Base-by-base conservation (phyloP, 2,113 vertebrate genomes). In the Alligator mississippiensis region DNA sequence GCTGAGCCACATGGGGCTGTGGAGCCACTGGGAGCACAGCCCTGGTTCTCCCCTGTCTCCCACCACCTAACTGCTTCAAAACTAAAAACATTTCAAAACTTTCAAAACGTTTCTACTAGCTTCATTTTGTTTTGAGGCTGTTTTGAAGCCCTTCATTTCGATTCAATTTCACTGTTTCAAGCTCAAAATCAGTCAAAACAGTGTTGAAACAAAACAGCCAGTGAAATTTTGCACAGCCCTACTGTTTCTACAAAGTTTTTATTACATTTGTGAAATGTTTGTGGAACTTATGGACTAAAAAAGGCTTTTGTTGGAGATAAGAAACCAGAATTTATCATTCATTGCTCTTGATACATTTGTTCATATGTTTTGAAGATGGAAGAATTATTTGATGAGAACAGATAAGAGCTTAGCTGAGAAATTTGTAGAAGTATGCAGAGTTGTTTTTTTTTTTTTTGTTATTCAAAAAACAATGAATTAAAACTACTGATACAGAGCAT, bases 291-390 rank as follows among this genome's bases (percentile, higher is more conserved):
- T 34, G 57, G 59, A 85, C 47, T 88, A 58, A 84, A 93, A 79
- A 62, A 64, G 9, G 68, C 11, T 24, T 54, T 34, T 55, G 21
- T 84, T 87, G 88, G 19, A 96, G 85, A 92, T 93, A 96, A 94
- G 90, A 87, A 79, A 77, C 92, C 68, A 34, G 30, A 21, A 87
- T 90, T 96, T 94, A 94, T 95, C 95, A 96, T 95, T 96, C 96
- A 95, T 93, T 78, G 30, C 47, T 96, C 58, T 78, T 82, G 93
- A 96, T 94, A 92, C 80, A 90, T 92, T 97, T 96, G 90, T 95
- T 96, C 95, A 64, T 96, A 77, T 84, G 80, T 94, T 90, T 84
- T 93, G 78, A 95, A 92, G 78, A 87, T 77, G 78, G 75, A 89
- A 95, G 95, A 88, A 84, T 70, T 7, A 61, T 94, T 91, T 96